Evolutionary conservation across 2,113 vertebrate genomes (phyloP).

Genomic region (Lycaon pictus): DNA sequence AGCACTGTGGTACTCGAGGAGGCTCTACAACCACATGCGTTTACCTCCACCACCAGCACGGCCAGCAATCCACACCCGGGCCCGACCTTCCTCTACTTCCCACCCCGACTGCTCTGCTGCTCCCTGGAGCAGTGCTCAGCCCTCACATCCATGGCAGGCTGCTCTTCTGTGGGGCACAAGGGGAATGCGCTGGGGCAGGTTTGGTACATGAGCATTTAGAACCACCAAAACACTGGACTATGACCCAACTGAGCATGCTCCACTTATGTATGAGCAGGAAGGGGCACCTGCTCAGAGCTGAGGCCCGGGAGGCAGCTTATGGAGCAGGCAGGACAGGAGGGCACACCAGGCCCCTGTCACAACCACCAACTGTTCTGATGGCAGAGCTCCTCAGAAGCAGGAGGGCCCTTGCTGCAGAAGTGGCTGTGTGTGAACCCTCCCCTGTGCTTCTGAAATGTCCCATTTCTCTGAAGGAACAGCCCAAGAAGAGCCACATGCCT

Average conservation of each 20-base stretch:
- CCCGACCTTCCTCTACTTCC: neutral
- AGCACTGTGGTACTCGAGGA: neutral
- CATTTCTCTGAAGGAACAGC: neutral
- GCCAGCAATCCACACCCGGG: neutral
- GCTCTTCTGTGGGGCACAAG: fast-evolving
- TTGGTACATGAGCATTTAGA: neutral
- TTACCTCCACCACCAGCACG: neutral
- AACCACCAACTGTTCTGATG: neutral
- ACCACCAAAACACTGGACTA: neutral
- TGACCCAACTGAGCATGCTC: neutral
- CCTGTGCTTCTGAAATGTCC: neutral
- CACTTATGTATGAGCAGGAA: neutral
- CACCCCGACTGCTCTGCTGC: neutral
- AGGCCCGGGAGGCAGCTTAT: neutral
- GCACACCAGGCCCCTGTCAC: neutral
- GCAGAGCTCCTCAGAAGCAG: neutral
- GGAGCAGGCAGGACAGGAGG: neutral
- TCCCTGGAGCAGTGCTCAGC: neutral
- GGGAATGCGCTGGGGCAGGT: neutral
- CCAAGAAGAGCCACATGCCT: neutral
- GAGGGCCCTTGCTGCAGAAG: neutral
- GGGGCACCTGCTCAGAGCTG: neutral
- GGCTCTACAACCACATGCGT: neutral
- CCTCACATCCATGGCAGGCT: neutral
- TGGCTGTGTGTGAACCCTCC: neutral